Conservation (phyloP, 2,113 vertebrate genomes). For the Paraplagusia blochii region DNA sequence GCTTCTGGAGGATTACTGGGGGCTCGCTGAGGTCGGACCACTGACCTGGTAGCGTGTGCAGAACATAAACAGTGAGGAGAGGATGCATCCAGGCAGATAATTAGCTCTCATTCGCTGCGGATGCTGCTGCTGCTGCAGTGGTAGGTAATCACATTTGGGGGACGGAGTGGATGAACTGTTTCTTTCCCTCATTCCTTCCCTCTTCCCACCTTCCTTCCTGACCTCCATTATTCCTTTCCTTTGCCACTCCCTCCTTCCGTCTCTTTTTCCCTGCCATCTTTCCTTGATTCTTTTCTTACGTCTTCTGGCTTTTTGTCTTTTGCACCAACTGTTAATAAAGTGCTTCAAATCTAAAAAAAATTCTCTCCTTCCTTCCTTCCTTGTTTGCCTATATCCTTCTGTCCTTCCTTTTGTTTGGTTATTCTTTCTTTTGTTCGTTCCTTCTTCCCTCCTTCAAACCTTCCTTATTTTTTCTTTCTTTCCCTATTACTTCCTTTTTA, state of each 20-base stretch:
- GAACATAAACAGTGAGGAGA: conserved; percentile 85
- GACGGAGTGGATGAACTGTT: conserved; percentile 75
- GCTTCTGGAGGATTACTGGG: conserved; percentile 71
- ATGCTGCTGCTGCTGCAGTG: conserved; percentile 81
- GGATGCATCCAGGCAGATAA: conserved; percentile 79
- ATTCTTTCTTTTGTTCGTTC: too few species aligned
- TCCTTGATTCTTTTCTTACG: too few species aligned
- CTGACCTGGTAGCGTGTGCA: conserved; percentile 83
- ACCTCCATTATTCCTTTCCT: too few species aligned
- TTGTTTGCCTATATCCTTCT: too few species aligned
- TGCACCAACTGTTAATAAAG: too few species aligned
- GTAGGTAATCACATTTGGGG: conserved; percentile 75
- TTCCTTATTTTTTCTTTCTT: background rate
- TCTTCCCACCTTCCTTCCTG: too few species aligned
- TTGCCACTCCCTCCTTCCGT: background rate
- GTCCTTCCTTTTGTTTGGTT: too few species aligned
- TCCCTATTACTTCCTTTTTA: background rate
- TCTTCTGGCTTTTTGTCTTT: too few species aligned
- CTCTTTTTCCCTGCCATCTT: too few species aligned
- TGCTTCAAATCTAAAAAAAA: too few species aligned
- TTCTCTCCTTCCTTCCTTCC: background rate
- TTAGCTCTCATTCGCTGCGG: conserved; percentile 78
- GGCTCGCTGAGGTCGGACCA: conserved; percentile 72
- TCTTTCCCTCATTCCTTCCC: conserved; percentile 39
- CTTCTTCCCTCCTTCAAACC: conserved; percentile 3